Evolutionary conservation across 1,140 invertebrate species (phyloP).

Genomic region (Eriosoma lanigerum): DNA sequence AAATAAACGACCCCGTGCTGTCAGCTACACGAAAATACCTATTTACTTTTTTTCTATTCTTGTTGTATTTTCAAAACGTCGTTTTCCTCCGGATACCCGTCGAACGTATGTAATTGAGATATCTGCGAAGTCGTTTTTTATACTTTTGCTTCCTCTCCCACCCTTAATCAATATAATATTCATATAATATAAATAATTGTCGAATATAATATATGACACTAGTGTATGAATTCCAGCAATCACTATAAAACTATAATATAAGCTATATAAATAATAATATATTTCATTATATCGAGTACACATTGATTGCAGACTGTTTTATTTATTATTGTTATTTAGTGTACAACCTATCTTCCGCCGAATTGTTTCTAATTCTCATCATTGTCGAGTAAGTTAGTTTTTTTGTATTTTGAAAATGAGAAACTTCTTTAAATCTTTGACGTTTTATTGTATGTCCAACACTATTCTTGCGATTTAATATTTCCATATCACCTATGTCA

Average conservation of each 20-base stretch:
- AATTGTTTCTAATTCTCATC: too few relatives aligned
- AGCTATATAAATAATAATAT: not conserved
- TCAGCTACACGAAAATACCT: not conserved
- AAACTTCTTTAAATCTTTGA: too few relatives aligned
- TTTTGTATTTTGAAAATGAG: too few relatives aligned
- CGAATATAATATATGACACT: not conserved
- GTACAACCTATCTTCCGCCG: too few relatives aligned
- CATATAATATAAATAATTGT: not conserved
- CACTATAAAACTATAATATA: not conserved
- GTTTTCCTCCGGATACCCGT: not conserved
- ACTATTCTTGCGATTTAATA: too few relatives aligned
- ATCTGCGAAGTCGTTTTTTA: not conserved
- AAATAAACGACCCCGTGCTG: not conserved
- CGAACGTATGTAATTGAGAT: not conserved
- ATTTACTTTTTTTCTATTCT: not conserved
- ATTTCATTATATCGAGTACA: not conserved
- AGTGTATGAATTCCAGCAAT: too few relatives aligned
- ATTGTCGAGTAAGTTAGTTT: too few relatives aligned
- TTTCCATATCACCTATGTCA: too few relatives aligned
- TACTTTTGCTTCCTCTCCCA: not conserved
- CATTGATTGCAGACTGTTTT: not conserved
- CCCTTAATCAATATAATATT: not conserved
- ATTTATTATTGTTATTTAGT: not conserved
- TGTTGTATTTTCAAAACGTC: not conserved
- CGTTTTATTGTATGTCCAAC: too few relatives aligned